Percentiles rank a stretch among this genome's conserved stretches.
Conservation (phyloP, 1,140 invertebrate species). For the Musca domestica region DNA sequence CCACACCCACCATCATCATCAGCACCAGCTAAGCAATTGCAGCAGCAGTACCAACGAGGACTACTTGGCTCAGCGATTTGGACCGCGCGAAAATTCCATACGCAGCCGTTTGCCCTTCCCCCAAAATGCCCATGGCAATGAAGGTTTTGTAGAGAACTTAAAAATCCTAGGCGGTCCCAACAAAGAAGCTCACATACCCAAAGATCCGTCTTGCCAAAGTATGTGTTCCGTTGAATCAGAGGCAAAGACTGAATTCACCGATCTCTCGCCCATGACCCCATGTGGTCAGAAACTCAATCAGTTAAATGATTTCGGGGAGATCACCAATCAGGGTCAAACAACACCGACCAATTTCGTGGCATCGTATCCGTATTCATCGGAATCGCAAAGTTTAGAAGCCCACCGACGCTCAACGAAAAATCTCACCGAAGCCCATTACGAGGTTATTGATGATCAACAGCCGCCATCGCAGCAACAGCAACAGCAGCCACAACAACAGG, state of each 20-base stretch:
- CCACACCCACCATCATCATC: slow-evolving; percentile 32
- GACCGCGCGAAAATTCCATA: slow-evolving; percentile 59
- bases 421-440: slow-evolving; percentile 62
- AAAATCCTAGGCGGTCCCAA: slow-evolving; percentile 39
- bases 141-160: slow-evolving; percentile 36
- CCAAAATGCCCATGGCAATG: slow-evolving; percentile 49
- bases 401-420: slow-evolving; percentile 52
- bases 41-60: slow-evolving; percentile 56
- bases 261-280: slow-evolving; percentile 50
- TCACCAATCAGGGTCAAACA: neutral
- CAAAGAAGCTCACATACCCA: slow-evolving; percentile 51
- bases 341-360: slow-evolving; percentile 46
- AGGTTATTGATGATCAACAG: slow-evolving; percentile 54
- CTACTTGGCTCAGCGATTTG: slow-evolving; percentile 57
- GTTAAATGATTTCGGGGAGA: slow-evolving; percentile 16
- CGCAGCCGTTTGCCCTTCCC: slow-evolving; percentile 61
- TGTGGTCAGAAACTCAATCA: slow-evolving; percentile 34
- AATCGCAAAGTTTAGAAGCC: slow-evolving; percentile 50
- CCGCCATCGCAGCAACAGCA: neutral
- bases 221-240: slow-evolving; percentile 54
- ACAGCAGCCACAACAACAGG: too few relatives aligned
- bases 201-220: slow-evolving; percentile 59
- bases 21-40: slow-evolving; percentile 40
- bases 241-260: slow-evolving; percentile 53
- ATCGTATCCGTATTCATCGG: slow-evolving; percentile 44